A percentile compares a stretch with the other conserved stretches of the same genome.
phyloP scores from a whole-genome alignment of 1,140 invertebrate genomes.

The Zaprionus tsacasi region DNA sequence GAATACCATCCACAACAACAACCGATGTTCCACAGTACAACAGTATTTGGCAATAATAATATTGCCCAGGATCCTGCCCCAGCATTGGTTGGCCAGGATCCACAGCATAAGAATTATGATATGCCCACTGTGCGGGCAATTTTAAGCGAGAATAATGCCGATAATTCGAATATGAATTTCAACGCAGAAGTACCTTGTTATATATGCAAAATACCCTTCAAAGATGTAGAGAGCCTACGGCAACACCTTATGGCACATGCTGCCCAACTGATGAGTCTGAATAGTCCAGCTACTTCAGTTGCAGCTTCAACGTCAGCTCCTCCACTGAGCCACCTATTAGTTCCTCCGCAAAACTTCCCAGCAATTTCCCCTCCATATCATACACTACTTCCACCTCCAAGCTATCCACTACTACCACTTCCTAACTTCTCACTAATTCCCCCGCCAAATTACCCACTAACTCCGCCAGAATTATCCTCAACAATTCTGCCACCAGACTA shows the following conservation, averaged over 20 bases:
- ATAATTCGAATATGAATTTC: neutral
- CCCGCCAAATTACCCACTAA: too few relatives aligned
- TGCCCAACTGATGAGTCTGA: neutral
- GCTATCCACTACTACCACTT: neutral
- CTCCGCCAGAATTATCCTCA: neutral
- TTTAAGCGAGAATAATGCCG: neutral
- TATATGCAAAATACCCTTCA: neutral
- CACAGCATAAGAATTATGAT: neutral
- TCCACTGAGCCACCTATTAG: too few relatives aligned
- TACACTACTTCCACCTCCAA: neutral
- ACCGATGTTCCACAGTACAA: neutral
- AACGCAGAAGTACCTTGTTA: neutral
- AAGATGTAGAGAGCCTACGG: neutral
- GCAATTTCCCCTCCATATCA: neutral
- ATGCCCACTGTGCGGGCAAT: neutral
- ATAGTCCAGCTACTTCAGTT: neutral
- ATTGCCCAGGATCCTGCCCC: neutral
- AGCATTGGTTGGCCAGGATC: neutral
- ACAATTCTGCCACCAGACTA: neutral
- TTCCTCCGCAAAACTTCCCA: neutral
- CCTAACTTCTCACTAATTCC: neutral
- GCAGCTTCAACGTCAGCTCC: neutral
- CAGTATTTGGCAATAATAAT: too few relatives aligned
- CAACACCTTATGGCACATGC: neutral
- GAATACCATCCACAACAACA: neutral